These are phyloP conservation scores for Indri indri DNA, from an alignment of 2,113 vertebrate genomes.

Conservation along the genomic window DNA sequence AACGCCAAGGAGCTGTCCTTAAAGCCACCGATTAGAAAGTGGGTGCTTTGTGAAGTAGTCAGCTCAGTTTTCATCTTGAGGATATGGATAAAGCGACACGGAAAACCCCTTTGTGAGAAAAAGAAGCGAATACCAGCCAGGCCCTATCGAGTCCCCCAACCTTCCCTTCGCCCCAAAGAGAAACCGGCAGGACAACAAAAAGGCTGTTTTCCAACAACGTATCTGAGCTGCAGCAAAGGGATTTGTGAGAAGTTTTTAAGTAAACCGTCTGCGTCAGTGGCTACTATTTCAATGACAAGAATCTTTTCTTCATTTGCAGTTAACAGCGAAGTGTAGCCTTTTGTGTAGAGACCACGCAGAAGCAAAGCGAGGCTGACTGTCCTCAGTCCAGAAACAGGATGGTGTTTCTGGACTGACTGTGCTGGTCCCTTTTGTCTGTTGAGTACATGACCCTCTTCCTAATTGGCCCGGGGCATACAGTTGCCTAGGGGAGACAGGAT, in stretches of 20 bases:
- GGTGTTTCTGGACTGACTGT: neutral
- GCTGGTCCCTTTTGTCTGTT: neutral
- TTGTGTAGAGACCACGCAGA: neutral
- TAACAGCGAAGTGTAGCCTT: neutral
- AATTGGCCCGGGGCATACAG: neutral
- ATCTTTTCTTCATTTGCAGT: neutral
- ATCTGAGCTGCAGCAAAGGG: neutral
- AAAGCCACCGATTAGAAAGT: neutral
- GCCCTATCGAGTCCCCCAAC: neutral
- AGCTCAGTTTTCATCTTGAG: slow-evolving; percentile 33
- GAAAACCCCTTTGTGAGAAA: slow-evolving; percentile 7
- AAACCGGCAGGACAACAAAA: neutral
- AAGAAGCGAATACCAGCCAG: neutral
- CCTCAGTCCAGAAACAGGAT: neutral
- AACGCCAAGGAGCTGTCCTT: neutral
- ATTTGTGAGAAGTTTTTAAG: neutral
- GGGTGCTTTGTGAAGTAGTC: neutral
- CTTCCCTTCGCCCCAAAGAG: neutral
- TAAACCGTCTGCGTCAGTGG: neutral
- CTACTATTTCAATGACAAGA: neutral
- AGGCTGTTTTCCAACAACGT: neutral
- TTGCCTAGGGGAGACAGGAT: neutral
- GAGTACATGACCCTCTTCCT: neutral
- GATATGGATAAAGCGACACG: neutral
- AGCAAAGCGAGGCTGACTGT: neutral